phyloP scores from a whole-genome alignment of 2,888 invertebrate genomes.

The Lottia gigantea region DNA sequence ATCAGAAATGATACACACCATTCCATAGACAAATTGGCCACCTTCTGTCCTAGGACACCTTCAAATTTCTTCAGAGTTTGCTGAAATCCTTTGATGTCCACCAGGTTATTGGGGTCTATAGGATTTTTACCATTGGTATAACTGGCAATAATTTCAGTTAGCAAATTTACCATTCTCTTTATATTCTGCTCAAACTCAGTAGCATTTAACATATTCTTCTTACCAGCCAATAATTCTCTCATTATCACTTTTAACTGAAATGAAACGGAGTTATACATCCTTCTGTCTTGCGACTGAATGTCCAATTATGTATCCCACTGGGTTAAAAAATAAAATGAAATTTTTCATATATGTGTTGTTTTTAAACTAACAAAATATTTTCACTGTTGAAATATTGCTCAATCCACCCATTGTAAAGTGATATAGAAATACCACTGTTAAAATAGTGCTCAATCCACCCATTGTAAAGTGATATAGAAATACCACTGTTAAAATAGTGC shows the following conservation, averaged over 20 bases:
- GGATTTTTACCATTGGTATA: constrained; percentile 23
- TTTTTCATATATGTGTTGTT: too few species aligned
- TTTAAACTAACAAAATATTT: too few species aligned
- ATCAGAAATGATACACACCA: constrained; percentile 11
- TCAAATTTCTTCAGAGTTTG: constrained; percentile 21
- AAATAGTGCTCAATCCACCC: too few species aligned
- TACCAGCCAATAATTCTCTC: constrained; percentile 19
- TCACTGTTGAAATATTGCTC: too few species aligned
- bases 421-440: too few species aligned
- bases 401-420: too few species aligned
- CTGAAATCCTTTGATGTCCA: constrained; percentile 26
- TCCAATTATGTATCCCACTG: too few species aligned
- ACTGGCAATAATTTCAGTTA: constrained; percentile 20
- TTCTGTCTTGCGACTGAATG: background rate
- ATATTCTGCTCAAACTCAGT: constrained; percentile 23
- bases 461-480: too few species aligned
- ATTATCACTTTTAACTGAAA: constrained; percentile 21
- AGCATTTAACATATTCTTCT: constrained; percentile 19
- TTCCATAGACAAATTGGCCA: constrained; percentile 21
- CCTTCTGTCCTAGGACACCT: constrained; percentile 15
- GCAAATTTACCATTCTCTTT: constrained; percentile 17
- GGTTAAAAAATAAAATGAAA: too few species aligned
- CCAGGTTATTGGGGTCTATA: constrained; percentile 12
- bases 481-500: too few species aligned
- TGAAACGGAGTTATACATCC: background rate